phyloP scores from a whole-genome alignment of 1,140 invertebrate genomes.

The Zeugodacus cucurbitae region DNA sequence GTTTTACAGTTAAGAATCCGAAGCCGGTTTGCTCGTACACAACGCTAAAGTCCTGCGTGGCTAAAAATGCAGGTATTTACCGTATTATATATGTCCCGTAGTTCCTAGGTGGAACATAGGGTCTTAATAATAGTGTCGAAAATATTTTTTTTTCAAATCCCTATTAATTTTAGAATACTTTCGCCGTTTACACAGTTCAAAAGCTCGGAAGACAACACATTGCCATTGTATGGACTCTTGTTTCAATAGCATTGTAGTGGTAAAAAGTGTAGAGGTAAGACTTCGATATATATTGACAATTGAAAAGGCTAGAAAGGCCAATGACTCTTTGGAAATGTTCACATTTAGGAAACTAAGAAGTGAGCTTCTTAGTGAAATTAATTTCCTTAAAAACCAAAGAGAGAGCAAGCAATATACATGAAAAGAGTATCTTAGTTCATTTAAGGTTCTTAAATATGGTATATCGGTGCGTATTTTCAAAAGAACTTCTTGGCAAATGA shows the following conservation, averaged over 20 bases:
- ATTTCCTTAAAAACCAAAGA: too few species aligned
- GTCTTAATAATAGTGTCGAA: background rate
- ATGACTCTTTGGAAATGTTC: background rate
- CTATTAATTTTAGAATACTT: background rate
- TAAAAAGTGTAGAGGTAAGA: slow-evolving; percentile 13
- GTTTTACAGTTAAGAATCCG: background rate
- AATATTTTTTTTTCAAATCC: background rate
- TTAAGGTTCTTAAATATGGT: too few species aligned
- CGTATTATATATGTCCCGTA: too few species aligned
- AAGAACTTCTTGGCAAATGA: too few species aligned
- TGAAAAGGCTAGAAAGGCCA: background rate
- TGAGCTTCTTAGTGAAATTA: too few species aligned
- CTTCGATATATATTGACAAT: background rate
- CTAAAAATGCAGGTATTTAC: slow-evolving; percentile 8
- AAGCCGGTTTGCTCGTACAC: slow-evolving; percentile 41
- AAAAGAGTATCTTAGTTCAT: too few species aligned
- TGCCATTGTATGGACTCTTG: slow-evolving; percentile 11
- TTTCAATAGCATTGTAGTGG: background rate
- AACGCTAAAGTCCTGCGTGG: slow-evolving; percentile 20
- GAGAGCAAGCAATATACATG: too few species aligned
- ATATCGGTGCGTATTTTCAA: too few species aligned
- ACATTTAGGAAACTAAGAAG: background rate
- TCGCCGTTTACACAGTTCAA: background rate
- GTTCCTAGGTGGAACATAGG: too few species aligned
- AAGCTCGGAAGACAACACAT: background rate